Percentiles rank a stretch among this genome's conserved stretches.
phyloP scores from a whole-genome alignment of 2,888 invertebrate genomes.

The Argyresthia goedartella region DNA sequence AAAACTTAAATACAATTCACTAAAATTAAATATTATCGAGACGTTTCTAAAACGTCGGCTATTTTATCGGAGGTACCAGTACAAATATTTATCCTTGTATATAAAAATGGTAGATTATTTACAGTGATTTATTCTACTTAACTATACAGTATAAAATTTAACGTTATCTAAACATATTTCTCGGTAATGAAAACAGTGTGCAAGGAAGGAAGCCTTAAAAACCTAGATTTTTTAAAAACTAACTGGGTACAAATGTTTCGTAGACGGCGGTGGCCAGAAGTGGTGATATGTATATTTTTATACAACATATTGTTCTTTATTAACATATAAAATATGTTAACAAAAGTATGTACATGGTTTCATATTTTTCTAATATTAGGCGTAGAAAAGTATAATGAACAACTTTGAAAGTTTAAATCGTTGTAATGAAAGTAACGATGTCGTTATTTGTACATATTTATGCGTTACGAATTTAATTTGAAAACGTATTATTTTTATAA shows the following conservation, averaged over 20 bases:
- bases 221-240: slow-evolving; percentile 63
- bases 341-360: slow-evolving; percentile 67
- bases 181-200: too few species aligned
- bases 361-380: slow-evolving; percentile 67
- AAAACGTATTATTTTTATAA: slow-evolving; percentile 36
- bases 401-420: slow-evolving; percentile 50
- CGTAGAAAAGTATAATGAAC: slow-evolving; percentile 47
- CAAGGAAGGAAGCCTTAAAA: slow-evolving; percentile 67
- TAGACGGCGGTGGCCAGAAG: slow-evolving; percentile 41
- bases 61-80: slow-evolving; percentile 61
- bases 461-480: slow-evolving; percentile 55
- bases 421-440: slow-evolving; percentile 36
- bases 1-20: not conserved
- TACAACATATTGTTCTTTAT: slow-evolving; percentile 68
- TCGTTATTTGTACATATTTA: slow-evolving; percentile 30
- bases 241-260: slow-evolving; percentile 61
- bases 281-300: slow-evolving; percentile 62
- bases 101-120: slow-evolving; percentile 39
- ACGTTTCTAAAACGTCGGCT: slow-evolving; percentile 13
- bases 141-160: slow-evolving; percentile 1
- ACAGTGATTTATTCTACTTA: slow-evolving; percentile 55
- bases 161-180: slow-evolving; percentile 31
- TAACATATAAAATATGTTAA: slow-evolving; percentile 70
- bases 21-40: not conserved
- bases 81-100: slow-evolving; percentile 58